Evolutionary conservation across 2,888 invertebrate genomes (phyloP).

Genomic region (Hypomecis atomaria): DNA sequence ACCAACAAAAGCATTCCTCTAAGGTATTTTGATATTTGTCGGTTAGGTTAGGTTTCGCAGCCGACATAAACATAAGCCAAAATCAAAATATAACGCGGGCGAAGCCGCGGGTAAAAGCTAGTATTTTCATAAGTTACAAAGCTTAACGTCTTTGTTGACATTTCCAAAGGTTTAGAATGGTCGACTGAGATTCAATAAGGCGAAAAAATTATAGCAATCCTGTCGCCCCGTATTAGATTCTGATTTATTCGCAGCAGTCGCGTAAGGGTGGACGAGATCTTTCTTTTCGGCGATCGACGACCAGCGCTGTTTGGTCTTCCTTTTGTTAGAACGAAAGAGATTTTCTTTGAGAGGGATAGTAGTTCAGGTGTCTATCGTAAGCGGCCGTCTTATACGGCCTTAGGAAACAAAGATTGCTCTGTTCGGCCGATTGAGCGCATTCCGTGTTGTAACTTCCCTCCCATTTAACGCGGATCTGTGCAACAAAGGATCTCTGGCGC

Average conservation of each 20-base stretch:
- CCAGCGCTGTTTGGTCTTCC: conserved; percentile 60
- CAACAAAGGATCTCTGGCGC: conserved; percentile 81
- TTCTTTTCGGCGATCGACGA: conserved; percentile 59
- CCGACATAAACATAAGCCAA: too few relatives aligned
- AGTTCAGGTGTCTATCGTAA: conserved; percentile 58
- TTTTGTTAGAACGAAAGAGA: conserved; percentile 26
- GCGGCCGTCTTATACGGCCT: conserved; percentile 72
- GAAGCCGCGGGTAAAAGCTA: too few relatives aligned
- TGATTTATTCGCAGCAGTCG: conserved; percentile 76
- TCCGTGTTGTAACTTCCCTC: conserved; percentile 81
- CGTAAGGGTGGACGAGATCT: conserved; percentile 72
- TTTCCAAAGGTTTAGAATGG: conserved; percentile 9
- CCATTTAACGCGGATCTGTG: conserved; percentile 82
- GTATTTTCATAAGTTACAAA: neutral
- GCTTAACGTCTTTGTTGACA: neutral
- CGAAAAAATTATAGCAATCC: conserved; percentile 76
- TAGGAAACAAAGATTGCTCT: conserved; percentile 81
- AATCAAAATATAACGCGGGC: too few relatives aligned
- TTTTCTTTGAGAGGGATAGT: conserved; percentile 43
- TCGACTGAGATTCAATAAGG: conserved; percentile 66
- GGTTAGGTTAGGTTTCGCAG: too few relatives aligned
- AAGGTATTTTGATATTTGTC: too few relatives aligned
- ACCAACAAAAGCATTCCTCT: too few relatives aligned
- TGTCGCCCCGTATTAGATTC: conserved; percentile 77
- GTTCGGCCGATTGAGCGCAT: conserved; percentile 79